Percentiles rank a stretch among this genome's conserved stretches.
Evolutionary conservation across 1,140 invertebrate species (phyloP).

Genomic region (Stenopsyche tienmushanensis): DNA sequence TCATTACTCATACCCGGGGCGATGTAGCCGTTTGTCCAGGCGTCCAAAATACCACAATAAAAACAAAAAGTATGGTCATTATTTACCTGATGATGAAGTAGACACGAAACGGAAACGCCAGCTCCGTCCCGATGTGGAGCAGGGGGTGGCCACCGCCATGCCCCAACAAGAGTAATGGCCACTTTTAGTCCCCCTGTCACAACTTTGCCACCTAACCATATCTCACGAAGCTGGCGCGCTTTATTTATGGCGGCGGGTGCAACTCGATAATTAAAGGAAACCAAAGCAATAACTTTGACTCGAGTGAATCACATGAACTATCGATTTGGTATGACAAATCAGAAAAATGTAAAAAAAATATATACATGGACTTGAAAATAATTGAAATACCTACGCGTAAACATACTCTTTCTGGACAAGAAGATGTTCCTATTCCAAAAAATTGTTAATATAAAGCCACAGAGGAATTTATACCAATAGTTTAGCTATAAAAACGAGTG

Average conservation of each 20-base stretch:
- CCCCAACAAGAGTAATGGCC: slow-evolving; percentile 32
- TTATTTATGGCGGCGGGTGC: slow-evolving; percentile 13
- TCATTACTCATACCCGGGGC: neutral
- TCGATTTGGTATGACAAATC: no score
- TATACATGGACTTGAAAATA: no score
- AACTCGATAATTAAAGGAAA: neutral
- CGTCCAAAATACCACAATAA: neutral
- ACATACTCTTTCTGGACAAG: no score
- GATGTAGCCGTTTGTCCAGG: neutral
- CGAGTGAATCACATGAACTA: no score
- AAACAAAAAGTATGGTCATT: slow-evolving; percentile 13
- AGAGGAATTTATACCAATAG: no score
- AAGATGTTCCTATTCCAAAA: no score
- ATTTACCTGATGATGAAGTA: slow-evolving; percentile 18
- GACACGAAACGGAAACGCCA: slow-evolving; percentile 6
- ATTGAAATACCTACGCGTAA: no score
- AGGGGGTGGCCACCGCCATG: neutral
- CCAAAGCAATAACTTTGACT: no score
- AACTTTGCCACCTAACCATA: slow-evolving; percentile 24
- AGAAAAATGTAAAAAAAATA: no score
- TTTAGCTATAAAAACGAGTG: no score
- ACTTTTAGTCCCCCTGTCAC: slow-evolving; percentile 35
- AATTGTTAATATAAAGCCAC: no score
- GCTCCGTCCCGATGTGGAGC: neutral
- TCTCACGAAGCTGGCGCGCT: slow-evolving; percentile 8